Evolutionary conservation across 2,888 invertebrate genomes (phyloP).

Genomic region (Drepana falcataria): DNA sequence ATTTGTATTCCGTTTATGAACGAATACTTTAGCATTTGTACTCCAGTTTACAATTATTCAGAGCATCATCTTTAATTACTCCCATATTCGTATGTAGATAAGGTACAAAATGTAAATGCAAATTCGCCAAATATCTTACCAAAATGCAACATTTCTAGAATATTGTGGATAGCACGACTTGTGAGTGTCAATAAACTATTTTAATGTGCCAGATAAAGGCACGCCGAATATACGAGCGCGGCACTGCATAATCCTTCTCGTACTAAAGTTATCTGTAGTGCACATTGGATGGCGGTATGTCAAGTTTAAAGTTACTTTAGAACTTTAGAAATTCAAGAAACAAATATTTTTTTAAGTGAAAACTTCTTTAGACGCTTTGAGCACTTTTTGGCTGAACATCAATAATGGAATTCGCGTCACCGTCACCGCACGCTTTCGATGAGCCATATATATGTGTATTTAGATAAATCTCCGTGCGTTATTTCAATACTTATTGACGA

Average conservation of each 20-base stretch:
- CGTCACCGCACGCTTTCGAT: no score
- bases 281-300: not conserved
- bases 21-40: no score
- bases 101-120: not conserved
- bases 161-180: not conserved
- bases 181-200: conserved; percentile 47
- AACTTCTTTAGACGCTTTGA: no score
- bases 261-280: conserved; percentile 6
- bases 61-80: not conserved
- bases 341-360: no score
- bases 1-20: no score
- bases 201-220: conserved; percentile 48
- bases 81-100: not conserved
- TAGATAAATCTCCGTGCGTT: no score
- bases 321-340: not conserved
- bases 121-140: not conserved
- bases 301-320: not conserved
- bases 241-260: conserved; percentile 17
- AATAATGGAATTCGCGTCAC: no score
- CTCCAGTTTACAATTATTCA: not conserved
- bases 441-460: no score
- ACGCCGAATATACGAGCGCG: conserved; percentile 17
- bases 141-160: conserved; percentile 2
- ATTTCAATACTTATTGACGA: no score
- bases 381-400: no score